Base-by-base conservation (phyloP, 1,140 invertebrate species). In the Pogonognathellus flavescens region DNA sequence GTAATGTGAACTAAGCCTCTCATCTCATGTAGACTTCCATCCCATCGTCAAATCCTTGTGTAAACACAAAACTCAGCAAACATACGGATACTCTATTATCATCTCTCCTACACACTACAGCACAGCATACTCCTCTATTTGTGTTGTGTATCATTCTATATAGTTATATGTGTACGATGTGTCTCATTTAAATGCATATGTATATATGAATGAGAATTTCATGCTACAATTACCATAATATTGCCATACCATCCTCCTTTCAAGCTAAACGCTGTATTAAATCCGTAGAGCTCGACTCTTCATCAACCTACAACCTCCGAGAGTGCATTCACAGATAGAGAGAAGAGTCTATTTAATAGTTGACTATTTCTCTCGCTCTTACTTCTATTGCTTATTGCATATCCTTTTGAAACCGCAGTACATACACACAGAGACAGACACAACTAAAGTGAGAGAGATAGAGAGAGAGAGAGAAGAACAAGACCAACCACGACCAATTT, bases 151-250 rank as follows among this genome's bases (percentile, higher is more conserved):
- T n/a, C n/a, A n/a, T 41, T 41, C 31, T 6, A 41, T 41, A 41
- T 41, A 41, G 31, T 41, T 3, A 41, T 41, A 41, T 41, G 31
- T 41, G 6, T 41, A 41, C 9, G 14, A 13, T 25, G 11, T 62
- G 57, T 18, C 16, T 59, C 59, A 60, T 20, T 1, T 60, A 60
- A 20, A 20, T 60, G 59, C 59, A 22, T 66, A 76, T 76, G 49
- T 31, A 49, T 76, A 31, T 76, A 76, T 49, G 70, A 76, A 76
- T 76, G 25, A 31, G 41, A 31, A 76, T 76, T 76, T 76, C 70
- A 76, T 76, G 70, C 70, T 76, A 76, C 70, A 50, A 76, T 76
- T 76, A 76, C 70, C 70, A 76, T 76, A 76, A 41, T 41, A 76
- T 76, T 76, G 41, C 11, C 70, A 76, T 76, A 41, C 11, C 25